phyloP scores from a whole-genome alignment of 2,113 vertebrate species.

The Paracanthobrama guichenoti region DNA sequence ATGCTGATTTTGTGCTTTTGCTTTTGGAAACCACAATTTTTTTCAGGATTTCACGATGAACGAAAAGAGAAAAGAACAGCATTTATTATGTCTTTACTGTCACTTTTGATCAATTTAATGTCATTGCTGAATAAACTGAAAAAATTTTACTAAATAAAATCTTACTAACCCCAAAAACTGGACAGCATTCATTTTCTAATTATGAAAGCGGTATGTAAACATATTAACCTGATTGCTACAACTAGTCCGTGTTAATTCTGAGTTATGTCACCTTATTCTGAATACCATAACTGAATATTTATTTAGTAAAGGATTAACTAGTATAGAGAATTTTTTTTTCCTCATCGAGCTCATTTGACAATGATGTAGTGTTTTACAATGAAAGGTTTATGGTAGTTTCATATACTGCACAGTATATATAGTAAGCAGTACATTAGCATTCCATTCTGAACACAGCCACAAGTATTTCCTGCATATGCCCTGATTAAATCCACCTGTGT shows the following conservation, averaged over 20 bases:
- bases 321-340: too few relatives aligned
- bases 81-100: neutral
- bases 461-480: neutral
- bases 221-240: neutral
- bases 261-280: too few relatives aligned
- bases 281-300: too few relatives aligned
- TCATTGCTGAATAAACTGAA: neutral
- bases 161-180: neutral
- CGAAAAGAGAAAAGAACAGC: neutral
- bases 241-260: neutral
- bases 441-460: neutral
- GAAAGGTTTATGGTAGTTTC: neutral
- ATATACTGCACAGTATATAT: neutral
- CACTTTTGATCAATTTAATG: neutral
- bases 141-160: neutral
- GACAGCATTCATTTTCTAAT: neutral
- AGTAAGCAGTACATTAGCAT: neutral
- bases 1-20: neutral
- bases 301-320: too few relatives aligned
- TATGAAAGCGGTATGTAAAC: neutral
- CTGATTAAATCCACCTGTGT: neutral
- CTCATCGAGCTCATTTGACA: neutral
- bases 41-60: too few relatives aligned
- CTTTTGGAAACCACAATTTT: too few relatives aligned
- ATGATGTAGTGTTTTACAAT: neutral